Base-by-base conservation (phyloP, 2,797 vertebrate species). In the Hybognathus amarus region DNA sequence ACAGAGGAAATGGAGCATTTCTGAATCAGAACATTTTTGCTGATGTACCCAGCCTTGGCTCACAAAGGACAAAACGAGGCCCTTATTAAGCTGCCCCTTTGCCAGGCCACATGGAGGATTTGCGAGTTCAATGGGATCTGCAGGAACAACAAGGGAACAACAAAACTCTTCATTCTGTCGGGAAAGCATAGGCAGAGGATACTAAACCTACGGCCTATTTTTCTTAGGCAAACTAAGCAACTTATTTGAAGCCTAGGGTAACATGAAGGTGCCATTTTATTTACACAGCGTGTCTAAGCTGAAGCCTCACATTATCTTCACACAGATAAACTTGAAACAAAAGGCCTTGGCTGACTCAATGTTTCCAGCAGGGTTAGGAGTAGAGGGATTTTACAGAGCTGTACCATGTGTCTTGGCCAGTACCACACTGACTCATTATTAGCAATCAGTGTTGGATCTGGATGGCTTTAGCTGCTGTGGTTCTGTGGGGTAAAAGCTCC, bases 331-430 rank as follows among this genome's bases (percentile, higher is more conserved):
- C 80, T 85, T 85, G 74, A 83, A 86, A 83, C 67, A 56, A 85
- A 82, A 81, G 85, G 45, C 76, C 82, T 79, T 84, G 82, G 87
- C 71, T 86, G 85, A 88, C 76, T 86, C 83, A 85, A 56, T 82
- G 80, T 86, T 86, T 88, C 85, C 85, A 86, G 79, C 64, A 30
- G 70, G 59, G 52, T 59, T 38, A 56, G 42, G 79, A 54, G 79
- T 36, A 47, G 56, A 54, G 64, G 70, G 33, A 45, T 80, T 70
- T 79, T 66, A 73, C 54, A 81, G 79, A 81, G 71, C 59, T 66
- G 71, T 64, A 71, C 80, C 59, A 75, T 82, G 61, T 82, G 80
- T 74, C 80, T 82, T 66, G 70, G 61, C 70, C 56, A 66, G 59
- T 66, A 67, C 22, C 22, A 4, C 70, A 75, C 54, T 74, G 84